Percentiles rank a stretch among this genome's conserved stretches.
Conservation (phyloP, 2,113 vertebrate genomes). For the Prietella phreatophila region DNA sequence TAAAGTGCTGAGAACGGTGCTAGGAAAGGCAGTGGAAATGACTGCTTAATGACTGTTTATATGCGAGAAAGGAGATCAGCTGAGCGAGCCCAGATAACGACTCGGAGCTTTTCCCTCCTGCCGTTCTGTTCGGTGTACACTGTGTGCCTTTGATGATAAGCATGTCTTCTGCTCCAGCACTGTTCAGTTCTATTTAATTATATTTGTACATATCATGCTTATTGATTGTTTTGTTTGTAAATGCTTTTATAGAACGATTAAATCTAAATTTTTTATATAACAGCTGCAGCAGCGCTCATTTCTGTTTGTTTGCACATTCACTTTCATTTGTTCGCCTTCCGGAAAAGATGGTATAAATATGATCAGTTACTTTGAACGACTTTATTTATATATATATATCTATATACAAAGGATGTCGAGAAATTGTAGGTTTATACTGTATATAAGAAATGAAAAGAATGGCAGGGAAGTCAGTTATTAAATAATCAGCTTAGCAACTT, state of each 20-base stretch:
- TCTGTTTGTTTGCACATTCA: neutral
- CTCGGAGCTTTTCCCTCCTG: neutral
- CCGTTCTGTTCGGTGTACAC: neutral
- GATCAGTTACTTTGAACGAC: neutral
- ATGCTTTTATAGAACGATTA: neutral
- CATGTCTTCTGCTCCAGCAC: neutral
- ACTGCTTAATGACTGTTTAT: neutral
- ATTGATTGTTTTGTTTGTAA: constrained; percentile 7
- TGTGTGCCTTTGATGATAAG: no score
- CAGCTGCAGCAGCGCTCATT: neutral
- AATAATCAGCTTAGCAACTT: neutral
- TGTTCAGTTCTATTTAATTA: neutral
- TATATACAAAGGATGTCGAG: neutral
- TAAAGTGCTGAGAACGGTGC: neutral
- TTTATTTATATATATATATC: no score
- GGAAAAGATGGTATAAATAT: neutral
- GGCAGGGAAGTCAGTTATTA: neutral
- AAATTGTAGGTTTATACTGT: neutral
- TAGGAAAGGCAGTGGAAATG: neutral
- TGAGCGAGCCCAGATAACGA: neutral
- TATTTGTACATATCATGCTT: neutral
- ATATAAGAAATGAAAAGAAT: neutral
- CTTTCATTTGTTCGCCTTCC: neutral
- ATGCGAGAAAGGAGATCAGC: neutral
- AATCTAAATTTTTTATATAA: neutral